Evolutionary conservation across 1,140 invertebrate genomes (phyloP).

Genomic region (Condylostylus longicornis): DNA sequence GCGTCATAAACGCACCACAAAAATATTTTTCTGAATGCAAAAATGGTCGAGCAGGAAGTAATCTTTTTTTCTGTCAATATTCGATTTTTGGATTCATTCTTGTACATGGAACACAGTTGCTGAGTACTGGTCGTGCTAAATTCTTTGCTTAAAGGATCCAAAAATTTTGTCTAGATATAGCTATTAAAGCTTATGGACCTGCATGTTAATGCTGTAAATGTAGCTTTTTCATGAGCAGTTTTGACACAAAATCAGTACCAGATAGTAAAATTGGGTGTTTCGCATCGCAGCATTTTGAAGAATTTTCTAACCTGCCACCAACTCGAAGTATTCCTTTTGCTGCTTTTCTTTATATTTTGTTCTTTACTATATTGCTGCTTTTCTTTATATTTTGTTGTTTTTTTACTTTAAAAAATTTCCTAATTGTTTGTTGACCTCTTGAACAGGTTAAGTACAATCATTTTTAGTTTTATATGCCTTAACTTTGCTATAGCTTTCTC

Average conservation of each 20-base stretch:
- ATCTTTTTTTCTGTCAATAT: neutral
- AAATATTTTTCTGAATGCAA: neutral
- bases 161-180: slow-evolving; percentile 1
- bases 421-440: too few species aligned
- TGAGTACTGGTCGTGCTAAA: neutral
- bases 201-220: slow-evolving; percentile 1
- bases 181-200: neutral
- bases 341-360: too few species aligned
- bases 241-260: too few species aligned
- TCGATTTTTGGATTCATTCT: slow-evolving; percentile 4
- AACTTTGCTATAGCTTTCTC: too few species aligned
- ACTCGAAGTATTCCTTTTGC: neutral
- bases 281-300: neutral
- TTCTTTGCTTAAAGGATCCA: slow-evolving; percentile 1
- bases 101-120: neutral
- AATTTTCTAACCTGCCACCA: neutral
- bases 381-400: slow-evolving; percentile 24
- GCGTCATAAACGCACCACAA: neutral
- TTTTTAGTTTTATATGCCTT: too few species aligned
- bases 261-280: too few species aligned
- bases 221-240: neutral
- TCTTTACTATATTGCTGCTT: slow-evolving; percentile 16
- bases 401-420: slow-evolving; percentile 14
- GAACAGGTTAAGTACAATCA: too few species aligned
- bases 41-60: neutral